phyloP scores from a whole-genome alignment of 1,140 invertebrate genomes.

The Orchestia grillus region DNA sequence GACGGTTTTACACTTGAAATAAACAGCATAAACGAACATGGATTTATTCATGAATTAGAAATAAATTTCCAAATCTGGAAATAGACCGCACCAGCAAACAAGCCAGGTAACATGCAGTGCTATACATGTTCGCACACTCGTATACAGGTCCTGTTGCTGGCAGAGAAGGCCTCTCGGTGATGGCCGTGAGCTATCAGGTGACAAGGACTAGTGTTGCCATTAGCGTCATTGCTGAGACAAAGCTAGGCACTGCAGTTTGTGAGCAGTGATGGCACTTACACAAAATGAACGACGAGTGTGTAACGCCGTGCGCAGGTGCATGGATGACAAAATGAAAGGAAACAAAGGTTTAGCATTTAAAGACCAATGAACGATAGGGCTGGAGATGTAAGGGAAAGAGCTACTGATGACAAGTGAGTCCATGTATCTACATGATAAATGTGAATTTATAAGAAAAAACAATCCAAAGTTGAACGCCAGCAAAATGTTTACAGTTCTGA shows the following conservation, averaged over 20 bases:
- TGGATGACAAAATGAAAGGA: background rate
- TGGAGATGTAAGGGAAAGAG: background rate
- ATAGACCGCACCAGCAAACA: background rate
- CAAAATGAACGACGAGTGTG: background rate
- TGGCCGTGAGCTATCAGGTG: background rate
- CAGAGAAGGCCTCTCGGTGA: background rate
- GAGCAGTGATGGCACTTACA: background rate
- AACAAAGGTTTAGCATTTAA: background rate
- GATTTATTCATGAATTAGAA: background rate
- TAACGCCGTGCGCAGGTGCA: background rate
- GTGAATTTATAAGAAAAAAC: too few species aligned
- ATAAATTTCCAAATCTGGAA: background rate
- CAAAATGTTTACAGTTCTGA: background rate
- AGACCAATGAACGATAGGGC: background rate
- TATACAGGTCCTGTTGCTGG: background rate
- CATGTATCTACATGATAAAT: background rate
- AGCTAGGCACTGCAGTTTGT: background rate
- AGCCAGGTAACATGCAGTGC: background rate
- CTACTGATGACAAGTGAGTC: background rate
- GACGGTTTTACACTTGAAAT: background rate
- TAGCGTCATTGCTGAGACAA: background rate
- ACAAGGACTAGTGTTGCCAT: background rate
- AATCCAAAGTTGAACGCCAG: background rate
- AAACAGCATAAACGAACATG: background rate
- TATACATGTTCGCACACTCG: too few species aligned